Evolutionary conservation across 2,797 vertebrate genomes (phyloP).

Genomic region (Rhabdophis nuchalis): DNA sequence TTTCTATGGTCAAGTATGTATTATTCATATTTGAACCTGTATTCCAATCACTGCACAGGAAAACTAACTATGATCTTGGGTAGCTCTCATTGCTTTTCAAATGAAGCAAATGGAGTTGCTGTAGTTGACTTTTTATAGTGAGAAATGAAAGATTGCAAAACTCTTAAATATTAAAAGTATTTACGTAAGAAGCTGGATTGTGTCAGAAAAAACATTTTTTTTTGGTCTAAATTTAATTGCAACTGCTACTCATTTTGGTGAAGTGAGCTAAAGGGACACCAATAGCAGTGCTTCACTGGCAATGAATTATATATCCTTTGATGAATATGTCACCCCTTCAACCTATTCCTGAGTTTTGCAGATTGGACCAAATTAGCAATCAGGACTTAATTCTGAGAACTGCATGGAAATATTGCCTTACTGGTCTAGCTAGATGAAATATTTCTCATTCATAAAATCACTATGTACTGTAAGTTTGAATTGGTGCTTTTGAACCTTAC

Average conservation of each 20-base stretch:
- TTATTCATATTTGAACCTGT: not conserved
- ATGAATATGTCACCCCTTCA: not conserved
- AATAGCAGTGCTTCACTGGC: not conserved
- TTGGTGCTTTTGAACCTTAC: constrained; percentile 33
- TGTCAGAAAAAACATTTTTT: not conserved
- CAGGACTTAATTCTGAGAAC: not conserved
- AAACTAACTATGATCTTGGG: not conserved
- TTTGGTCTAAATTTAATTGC: not conserved
- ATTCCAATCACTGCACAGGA: not conserved
- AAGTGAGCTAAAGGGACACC: not conserved
- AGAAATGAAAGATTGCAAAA: not conserved
- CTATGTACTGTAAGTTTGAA: not conserved
- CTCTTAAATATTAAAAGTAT: not conserved
- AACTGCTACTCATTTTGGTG: not conserved
- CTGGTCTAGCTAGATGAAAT: not conserved
- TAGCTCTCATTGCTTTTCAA: not conserved
- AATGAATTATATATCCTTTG: not conserved
- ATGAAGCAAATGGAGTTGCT: not conserved
- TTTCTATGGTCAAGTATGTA: not conserved
- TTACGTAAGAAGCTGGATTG: not conserved
- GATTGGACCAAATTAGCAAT: not conserved
- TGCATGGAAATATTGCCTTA: not conserved
- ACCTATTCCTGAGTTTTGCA: not conserved
- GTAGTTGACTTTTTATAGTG: not conserved
- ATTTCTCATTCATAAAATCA: not conserved